phyloP scores from a whole-genome alignment of 2,797 vertebrate species.

The Alfaro cultratus region DNA sequence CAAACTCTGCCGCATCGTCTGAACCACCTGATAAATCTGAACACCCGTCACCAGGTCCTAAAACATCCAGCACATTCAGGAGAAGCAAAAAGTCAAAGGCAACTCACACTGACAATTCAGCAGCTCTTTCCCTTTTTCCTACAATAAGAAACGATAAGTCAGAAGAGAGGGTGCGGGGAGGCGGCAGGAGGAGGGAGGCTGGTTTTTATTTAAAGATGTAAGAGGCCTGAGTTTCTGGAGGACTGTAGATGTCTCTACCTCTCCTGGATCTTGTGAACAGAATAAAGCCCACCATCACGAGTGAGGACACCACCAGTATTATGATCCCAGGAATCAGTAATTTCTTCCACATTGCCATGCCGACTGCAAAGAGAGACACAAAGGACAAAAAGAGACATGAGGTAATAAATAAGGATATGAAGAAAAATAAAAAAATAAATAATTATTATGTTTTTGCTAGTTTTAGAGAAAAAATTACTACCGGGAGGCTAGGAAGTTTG shows the following conservation, averaged over 20 bases:
- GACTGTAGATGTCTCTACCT: slow-evolving; percentile 82
- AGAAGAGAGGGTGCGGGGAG: slow-evolving; percentile 48
- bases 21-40: background rate
- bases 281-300: slow-evolving; percentile 47
- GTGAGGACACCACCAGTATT: slow-evolving; percentile 50
- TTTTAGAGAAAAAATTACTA: background rate
- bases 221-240: slow-evolving; percentile 63
- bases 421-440: background rate
- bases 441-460: background rate
- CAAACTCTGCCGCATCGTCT: background rate
- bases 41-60: slow-evolving; percentile 18
- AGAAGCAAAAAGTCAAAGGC: slow-evolving; percentile 64
- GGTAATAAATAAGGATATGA: background rate
- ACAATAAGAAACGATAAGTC: slow-evolving; percentile 74
- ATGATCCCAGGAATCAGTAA: slow-evolving; percentile 55
- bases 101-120: slow-evolving; percentile 86
- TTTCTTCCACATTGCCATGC: slow-evolving; percentile 79
- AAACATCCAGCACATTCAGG: slow-evolving; percentile 41
- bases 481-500: background rate
- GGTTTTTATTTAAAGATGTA: slow-evolving; percentile 63
- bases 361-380: slow-evolving; percentile 59
- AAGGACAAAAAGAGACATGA: background rate
- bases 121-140: slow-evolving; percentile 78
- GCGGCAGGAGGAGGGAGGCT: slow-evolving; percentile 24
- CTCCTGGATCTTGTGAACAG: slow-evolving; percentile 69